phyloP scores from a whole-genome alignment of 2,888 invertebrate genomes.

The Mylabris sibirica region DNA sequence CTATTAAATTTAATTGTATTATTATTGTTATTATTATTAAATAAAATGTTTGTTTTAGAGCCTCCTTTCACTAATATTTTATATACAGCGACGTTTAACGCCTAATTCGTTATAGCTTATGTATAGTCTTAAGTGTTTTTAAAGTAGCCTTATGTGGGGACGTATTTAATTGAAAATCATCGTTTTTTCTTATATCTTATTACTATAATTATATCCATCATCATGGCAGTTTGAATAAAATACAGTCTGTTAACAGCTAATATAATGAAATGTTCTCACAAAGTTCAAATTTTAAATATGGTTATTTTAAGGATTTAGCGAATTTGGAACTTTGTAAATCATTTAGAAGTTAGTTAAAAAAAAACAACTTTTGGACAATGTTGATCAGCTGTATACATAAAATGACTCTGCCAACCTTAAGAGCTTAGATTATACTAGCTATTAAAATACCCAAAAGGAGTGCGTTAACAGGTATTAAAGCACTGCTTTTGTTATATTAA shows the following conservation, averaged over 20 bases:
- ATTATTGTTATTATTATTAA: too few species aligned
- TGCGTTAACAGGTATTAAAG: too few species aligned
- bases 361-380: background rate
- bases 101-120: slow-evolving; percentile 38
- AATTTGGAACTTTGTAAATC: background rate
- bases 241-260: slow-evolving; percentile 41
- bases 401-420: too few species aligned
- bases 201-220: slow-evolving; percentile 44
- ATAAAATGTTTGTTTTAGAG: slow-evolving; percentile 9
- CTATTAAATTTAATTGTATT: background rate
- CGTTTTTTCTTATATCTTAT: slow-evolving; percentile 40
- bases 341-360: too few species aligned
- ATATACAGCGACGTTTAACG: slow-evolving; percentile 31
- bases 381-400: too few species aligned
- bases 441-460: too few species aligned
- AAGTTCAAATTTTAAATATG: too few species aligned
- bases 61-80: slow-evolving; percentile 13
- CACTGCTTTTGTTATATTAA: too few species aligned
- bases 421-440: too few species aligned
- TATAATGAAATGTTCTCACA: slow-evolving; percentile 43
- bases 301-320: too few species aligned
- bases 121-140: slow-evolving; percentile 45
- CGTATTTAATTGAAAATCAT: slow-evolving; percentile 36
- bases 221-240: slow-evolving; percentile 43
- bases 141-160: slow-evolving; percentile 42